phyloP scores from a whole-genome alignment of 37 sponge, comb jelly and placozoan genomes.

The Dysidea cf. avara region DNA sequence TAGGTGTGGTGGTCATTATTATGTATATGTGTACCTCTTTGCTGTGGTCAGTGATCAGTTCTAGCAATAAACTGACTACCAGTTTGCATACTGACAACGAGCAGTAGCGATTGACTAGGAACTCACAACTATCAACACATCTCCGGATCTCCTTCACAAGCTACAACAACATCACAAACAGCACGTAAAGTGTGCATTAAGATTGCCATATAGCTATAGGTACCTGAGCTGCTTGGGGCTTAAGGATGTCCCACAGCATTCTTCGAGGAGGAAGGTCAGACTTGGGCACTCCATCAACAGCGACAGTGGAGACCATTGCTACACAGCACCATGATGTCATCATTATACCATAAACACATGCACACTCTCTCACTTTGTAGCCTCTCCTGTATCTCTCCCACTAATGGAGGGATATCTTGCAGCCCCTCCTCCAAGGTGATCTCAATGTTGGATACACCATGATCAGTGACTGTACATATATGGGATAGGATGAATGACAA shows the following conservation, averaged over 20 bases:
- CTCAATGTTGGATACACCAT: conserved; percentile 66
- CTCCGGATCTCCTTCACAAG: conserved; percentile 75
- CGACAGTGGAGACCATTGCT: conserved; percentile 58
- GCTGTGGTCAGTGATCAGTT: conserved; percentile 82
- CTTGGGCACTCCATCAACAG: conserved; percentile 60
- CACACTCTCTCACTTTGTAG: conserved; percentile 36
- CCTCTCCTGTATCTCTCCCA: conserved; percentile 72
- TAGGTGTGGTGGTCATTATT: neutral
- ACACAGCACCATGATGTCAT: neutral
- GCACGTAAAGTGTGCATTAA: too few species aligned
- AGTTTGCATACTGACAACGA: conserved; percentile 51
- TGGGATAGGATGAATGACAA: too few species aligned
- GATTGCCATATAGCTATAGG: neutral
- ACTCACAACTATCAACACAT: conserved; percentile 72
- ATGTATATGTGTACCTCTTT: conserved; percentile 52
- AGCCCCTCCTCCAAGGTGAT: conserved; percentile 69
- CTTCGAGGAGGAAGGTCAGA: conserved; percentile 58
- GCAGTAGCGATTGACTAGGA: conserved; percentile 63
- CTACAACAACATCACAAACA: conserved; percentile 29
- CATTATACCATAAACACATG: too few species aligned
- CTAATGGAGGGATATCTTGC: conserved; percentile 67
- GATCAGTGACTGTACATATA: conserved; percentile 57
- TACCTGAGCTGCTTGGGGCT: conserved; percentile 73
- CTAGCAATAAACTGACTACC: conserved; percentile 61
- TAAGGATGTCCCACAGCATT: conserved; percentile 71